Base-by-base conservation (phyloP, 2,113 vertebrate species). In the Acanthochromis polyacanthus region DNA sequence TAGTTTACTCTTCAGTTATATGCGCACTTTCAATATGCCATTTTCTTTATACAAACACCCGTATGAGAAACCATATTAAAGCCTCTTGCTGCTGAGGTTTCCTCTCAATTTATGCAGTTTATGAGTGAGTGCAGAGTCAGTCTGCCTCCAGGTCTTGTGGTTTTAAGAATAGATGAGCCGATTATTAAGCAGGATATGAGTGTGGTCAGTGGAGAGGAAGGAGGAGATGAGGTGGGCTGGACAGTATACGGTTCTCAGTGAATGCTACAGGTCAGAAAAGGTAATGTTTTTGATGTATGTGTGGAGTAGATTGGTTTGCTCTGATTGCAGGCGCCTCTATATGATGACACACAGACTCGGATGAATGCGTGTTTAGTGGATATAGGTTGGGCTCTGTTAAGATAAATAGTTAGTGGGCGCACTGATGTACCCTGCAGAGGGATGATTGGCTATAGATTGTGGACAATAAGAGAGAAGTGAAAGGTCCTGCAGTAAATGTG, bases 361-460 rank as follows among this genome's bases (percentile, higher is more conserved):
- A 55, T 40, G 16, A 20, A 25, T 9, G 59, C 4, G n/a, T 45
- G 60, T 46, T 45, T 19, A 5, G 22, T 52, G 19, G 32, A 23
- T 43, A 12, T 43, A 14, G 32, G 50, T 40, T 11, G 32, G 32
- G 10, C 12, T 22, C 20, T 4, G 20, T 64, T 46, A 1, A 28
- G 30, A 32, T 69, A 17, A n/a, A 23, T 36, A 5, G 12, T 16
- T 9, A 15, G 19, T 65, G 16, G 43, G 20, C 8, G 7, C 51
- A 46, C 17, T 17, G 14, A 30, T 52, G 22, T 30, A 1, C n/a
- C 45, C 30, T 66, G 46, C 28, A 16, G 48, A 23, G 1, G 14
- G 20, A 20, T 57, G 50, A 76, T 52, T 82, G 58, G 66, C 61
- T 70, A 17, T 22, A 68, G 48, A 50, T 58, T 1, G 1, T 19